These are phyloP conservation scores for Dynastes hyllus DNA, from an alignment of 2,888 invertebrate genomes.

Conservation along the genomic window DNA sequence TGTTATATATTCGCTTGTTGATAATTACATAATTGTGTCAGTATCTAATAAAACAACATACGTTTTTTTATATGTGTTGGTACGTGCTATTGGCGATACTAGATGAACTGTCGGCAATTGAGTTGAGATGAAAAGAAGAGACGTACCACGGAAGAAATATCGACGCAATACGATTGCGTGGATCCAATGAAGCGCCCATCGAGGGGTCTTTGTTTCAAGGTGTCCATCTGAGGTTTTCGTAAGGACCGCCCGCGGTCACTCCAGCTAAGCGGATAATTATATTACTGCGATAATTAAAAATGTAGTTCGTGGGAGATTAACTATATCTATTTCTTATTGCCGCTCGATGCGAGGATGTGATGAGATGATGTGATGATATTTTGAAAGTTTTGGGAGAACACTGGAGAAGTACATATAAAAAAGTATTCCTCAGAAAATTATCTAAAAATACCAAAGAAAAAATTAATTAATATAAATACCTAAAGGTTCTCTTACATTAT, in stretches of 20 bases:
- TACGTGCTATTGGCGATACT: neutral
- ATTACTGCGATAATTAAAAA: constrained; percentile 52
- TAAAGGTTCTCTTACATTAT: too few relatives aligned
- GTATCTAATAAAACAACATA: neutral
- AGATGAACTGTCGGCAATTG: constrained; percentile 25
- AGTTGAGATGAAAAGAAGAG: constrained; percentile 28
- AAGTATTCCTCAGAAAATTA: too few relatives aligned
- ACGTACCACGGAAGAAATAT: constrained; percentile 24
- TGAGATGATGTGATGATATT: too few relatives aligned
- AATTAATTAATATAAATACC: too few relatives aligned
- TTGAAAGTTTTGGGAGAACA: too few relatives aligned
- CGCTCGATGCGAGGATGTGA: too few relatives aligned
- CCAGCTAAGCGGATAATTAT: constrained; percentile 52
- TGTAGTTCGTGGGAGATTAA: constrained; percentile 46
- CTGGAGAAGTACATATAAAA: neutral
- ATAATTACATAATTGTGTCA: too few relatives aligned
- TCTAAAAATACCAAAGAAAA: too few relatives aligned
- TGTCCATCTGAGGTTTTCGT: constrained; percentile 42
- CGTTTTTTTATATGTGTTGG: neutral
- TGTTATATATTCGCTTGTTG: too few relatives aligned
- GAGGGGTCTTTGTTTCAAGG: constrained; percentile 50
- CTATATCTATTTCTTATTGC: too few relatives aligned
- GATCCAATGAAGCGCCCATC: constrained; percentile 28
- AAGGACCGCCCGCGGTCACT: constrained; percentile 39
- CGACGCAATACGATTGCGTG: neutral